Percentiles rank a stretch among this genome's conserved stretches.
Conservation (phyloP, 2,797 vertebrate species). For the Tiaroga cobitis region DNA sequence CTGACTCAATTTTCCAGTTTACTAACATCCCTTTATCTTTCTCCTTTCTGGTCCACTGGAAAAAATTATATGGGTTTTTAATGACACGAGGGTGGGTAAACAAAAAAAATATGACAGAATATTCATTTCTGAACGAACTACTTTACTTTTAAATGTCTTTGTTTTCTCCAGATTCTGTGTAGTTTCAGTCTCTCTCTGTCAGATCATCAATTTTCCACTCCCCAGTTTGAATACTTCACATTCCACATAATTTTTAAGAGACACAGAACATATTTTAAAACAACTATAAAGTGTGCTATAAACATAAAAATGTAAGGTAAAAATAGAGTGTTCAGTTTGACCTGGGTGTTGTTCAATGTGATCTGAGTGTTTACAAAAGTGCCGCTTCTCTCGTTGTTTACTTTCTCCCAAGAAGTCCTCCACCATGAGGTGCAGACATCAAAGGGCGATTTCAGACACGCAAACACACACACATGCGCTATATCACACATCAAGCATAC, state of each 20-base stretch:
- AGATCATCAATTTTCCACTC: background rate
- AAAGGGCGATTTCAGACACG: conserved; percentile 49
- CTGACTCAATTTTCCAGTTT: background rate
- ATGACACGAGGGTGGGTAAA: no score
- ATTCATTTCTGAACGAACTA: no score
- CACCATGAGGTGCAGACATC: conserved; percentile 54
- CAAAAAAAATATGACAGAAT: no score
- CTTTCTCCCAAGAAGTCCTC: conserved; percentile 52
- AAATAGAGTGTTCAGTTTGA: conserved; percentile 39
- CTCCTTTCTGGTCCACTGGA: background rate
- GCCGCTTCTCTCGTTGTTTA: conserved; percentile 52
- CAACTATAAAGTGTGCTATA: background rate
- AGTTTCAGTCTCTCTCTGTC: background rate
- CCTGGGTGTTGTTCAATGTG: conserved; percentile 35
- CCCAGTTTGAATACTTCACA: background rate
- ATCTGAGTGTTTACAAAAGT: conserved; percentile 51
- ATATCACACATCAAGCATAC: conserved; percentile 49
- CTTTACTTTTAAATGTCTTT: background rate
- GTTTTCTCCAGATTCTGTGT: background rate
- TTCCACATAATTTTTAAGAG: background rate
- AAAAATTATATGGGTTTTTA: background rate
- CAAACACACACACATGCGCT: conserved; percentile 24
- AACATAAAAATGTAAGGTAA: conserved; percentile 6
- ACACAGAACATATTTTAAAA: background rate
- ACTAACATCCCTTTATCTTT: background rate